Evolutionary conservation across 2,113 vertebrate species (phyloP).

Genomic region (Centrocercus urophasianus): DNA sequence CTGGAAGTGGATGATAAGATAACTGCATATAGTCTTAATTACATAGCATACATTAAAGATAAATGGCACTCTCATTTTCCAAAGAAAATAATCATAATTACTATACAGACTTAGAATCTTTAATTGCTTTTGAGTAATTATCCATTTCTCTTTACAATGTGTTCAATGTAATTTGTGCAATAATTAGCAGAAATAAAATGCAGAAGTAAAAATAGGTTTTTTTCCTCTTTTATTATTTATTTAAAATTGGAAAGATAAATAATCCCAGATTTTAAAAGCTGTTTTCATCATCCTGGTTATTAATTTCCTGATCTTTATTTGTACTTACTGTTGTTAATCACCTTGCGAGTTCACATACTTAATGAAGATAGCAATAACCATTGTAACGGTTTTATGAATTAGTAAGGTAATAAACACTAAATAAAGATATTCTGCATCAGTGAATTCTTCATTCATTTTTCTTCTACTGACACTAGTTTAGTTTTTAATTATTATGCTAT

Average conservation of each 20-base stretch:
- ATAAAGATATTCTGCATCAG: not conserved
- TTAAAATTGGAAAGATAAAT: slow-evolving; percentile 1
- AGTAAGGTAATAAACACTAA: slow-evolving; percentile 5
- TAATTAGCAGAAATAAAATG: slow-evolving; percentile 45
- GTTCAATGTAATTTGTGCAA: slow-evolving; percentile 42
- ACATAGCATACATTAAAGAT: slow-evolving; percentile 53
- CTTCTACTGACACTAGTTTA: not conserved
- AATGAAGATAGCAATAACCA: not conserved
- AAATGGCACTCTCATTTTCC: slow-evolving; percentile 52
- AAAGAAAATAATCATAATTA: slow-evolving; percentile 73
- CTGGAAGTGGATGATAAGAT: slow-evolving; percentile 43
- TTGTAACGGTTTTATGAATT: slow-evolving; percentile 18
- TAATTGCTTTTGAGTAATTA: slow-evolving; percentile 70
- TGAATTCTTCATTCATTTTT: not conserved
- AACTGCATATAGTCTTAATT: slow-evolving; percentile 65
- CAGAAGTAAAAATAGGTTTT: slow-evolving; percentile 32
- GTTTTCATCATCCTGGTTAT: slow-evolving; percentile 8
- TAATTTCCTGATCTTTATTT: not conserved
- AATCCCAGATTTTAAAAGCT: not conserved
- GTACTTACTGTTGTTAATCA: not conserved
- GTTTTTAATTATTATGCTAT: slow-evolving; percentile 7
- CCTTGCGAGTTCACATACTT: not conserved
- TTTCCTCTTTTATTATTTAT: slow-evolving; percentile 22
- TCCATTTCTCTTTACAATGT: slow-evolving; percentile 6
- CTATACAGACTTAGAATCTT: slow-evolving; percentile 46